Conservation (phyloP, 2,797 vertebrate genomes). For the Spheniscus humboldti region DNA sequence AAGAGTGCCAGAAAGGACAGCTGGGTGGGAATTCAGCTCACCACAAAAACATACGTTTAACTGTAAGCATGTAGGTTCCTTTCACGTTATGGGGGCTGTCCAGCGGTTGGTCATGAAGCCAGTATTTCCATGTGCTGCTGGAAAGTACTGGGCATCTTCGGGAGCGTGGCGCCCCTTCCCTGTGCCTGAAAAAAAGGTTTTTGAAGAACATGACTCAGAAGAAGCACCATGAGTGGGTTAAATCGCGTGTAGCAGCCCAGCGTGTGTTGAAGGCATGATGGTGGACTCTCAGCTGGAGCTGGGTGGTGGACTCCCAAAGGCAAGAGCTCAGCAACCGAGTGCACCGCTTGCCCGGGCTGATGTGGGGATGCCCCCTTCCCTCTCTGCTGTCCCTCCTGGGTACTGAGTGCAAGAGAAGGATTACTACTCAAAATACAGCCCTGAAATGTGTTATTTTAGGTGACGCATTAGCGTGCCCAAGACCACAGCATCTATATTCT, state of each 20-base stretch:
- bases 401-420: accelerated
- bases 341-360: neutral
- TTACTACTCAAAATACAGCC: too few species aligned
- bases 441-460: neutral
- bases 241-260: accelerated
- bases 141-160: neutral
- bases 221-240: accelerated
- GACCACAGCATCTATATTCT: neutral
- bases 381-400: neutral
- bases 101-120: neutral
- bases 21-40: neutral
- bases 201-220: neutral
- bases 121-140: neutral
- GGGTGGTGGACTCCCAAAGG: neutral
- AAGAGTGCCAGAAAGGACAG: neutral
- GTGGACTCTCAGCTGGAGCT: neutral
- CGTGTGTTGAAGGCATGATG: accelerated
- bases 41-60: neutral
- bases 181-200: too few species aligned
- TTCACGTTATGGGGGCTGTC: accelerated
- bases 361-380: too few species aligned
- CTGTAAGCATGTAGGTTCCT: neutral
- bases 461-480: neutral
- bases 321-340: neutral
- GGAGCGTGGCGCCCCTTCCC: neutral